Evolutionary conservation across 2,113 vertebrate species (phyloP), one percentile per base, ranked within the genome.

Genomic region (Abramis brama): DNA sequence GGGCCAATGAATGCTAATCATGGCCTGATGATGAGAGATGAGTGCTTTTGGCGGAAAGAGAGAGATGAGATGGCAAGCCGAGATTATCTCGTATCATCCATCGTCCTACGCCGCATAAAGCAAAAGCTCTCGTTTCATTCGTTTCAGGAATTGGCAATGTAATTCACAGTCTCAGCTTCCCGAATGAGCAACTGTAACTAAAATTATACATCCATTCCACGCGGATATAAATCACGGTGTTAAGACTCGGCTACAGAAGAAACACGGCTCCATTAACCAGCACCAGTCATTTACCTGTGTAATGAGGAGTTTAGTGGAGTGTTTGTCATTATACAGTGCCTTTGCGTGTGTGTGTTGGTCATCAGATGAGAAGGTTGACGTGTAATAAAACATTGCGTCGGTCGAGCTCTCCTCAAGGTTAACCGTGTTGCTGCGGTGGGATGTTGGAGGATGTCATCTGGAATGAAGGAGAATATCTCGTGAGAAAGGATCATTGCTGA

Each of bases 321-420:
- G 75, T 39, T 88, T 83, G 86, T 52, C 88, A 88, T 91, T 85
- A 90, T 68, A 87, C 77, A 36, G 86, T 90, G 87, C 81, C 78
- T 83, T 39, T 84, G n/a, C 15, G 66, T 91, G 82, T 87, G 57
- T 62, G 78, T 36, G 33, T 74, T 30, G 57, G 39, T 39, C 45
- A 78, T 68, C 9, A 36, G n/a, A 10, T 71, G 45, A 62, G 73
- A 25, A 62, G 73, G 17, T 0, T 43, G 39, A 43, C 5, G 92
- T 91, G 80, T 87, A 82, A 88, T 93, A 92, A 93, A 91, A 91
- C 88, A 85, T 87, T 79, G 82, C 79, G 86, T 87, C 91, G 89
- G 90, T 93, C 88, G 89, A 85, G 85, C 81, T 13, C 43, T 71
- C 50, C 57, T 92, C 90, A 92, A 93, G 91, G 93, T 94, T 93